Conservation (phyloP, 2,797 vertebrate species). For the Phoeniculus purpureus region DNA sequence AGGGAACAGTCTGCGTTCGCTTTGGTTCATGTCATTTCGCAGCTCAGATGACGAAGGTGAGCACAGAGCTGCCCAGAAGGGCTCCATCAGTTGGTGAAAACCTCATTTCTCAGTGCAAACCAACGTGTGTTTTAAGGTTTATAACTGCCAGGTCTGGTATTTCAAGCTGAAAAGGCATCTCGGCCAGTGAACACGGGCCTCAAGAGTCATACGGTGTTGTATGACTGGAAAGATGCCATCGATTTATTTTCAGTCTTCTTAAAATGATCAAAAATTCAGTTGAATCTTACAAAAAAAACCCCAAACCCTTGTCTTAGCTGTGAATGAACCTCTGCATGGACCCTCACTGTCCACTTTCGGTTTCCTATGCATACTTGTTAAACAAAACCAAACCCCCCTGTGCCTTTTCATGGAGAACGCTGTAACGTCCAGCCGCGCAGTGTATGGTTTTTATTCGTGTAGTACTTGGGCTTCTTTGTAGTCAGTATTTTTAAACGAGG, state of each 20-base stretch:
- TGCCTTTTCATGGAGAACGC: conserved; percentile 49
- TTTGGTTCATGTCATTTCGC: neutral
- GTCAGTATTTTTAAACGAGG: conserved; percentile 2
- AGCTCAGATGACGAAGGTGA: neutral
- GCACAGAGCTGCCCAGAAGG: neutral
- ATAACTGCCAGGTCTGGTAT: neutral
- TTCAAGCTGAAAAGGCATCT: neutral
- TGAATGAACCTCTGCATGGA: conserved; percentile 55
- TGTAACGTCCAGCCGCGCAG: neutral
- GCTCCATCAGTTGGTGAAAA: neutral
- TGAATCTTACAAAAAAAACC: neutral
- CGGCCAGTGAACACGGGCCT: neutral
- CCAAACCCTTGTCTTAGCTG: neutral
- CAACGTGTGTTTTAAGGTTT: neutral
- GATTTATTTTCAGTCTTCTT: neutral
- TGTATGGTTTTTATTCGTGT: neutral
- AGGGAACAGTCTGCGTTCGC: neutral
- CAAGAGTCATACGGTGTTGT: neutral
- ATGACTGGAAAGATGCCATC: neutral
- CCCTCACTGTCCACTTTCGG: neutral
- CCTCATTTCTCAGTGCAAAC: neutral
- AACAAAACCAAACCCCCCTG: conserved; percentile 13
- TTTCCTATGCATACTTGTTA: conserved; percentile 58
- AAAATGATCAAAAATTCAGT: neutral
- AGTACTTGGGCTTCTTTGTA: neutral